A percentile compares a stretch with the other conserved stretches of the same genome.
Conservation (phyloP, 2,797 vertebrate species). For the Cottoperca gobio region DNA sequence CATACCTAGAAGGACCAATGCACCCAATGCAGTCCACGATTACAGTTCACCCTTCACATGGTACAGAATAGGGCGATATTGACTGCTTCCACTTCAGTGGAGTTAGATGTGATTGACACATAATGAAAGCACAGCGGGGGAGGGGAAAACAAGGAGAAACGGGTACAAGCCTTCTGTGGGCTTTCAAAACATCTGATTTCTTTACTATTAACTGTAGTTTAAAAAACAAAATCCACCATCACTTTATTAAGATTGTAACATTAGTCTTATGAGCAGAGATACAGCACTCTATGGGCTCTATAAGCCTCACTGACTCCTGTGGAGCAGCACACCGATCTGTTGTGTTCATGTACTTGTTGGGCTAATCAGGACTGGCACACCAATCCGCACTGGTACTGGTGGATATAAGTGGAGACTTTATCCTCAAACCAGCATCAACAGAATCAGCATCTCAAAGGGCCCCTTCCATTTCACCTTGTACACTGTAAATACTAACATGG, state of each 20-base stretch:
- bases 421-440: not conserved
- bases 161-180: slow-evolving; percentile 35
- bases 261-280: not conserved
- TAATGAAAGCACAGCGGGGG: slow-evolving; percentile 74
- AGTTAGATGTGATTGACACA: slow-evolving; percentile 79
- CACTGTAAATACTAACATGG: too few relatives aligned
- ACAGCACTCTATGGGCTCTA: not conserved
- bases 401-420: slow-evolving; percentile 5
- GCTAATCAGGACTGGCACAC: not conserved
- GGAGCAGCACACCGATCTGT: not conserved
- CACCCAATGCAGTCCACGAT: slow-evolving; percentile 73
- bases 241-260: not conserved
- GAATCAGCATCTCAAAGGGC: not conserved
- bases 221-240: not conserved
- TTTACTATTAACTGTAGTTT: slow-evolving; percentile 35
- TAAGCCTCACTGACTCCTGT: not conserved
- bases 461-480: not conserved
- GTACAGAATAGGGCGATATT: slow-evolving; percentile 78
- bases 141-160: slow-evolving; percentile 43
- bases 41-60: slow-evolving; percentile 76
- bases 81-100: slow-evolving; percentile 82
- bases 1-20: slow-evolving; percentile 66
- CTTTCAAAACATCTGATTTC: slow-evolving; percentile 35
- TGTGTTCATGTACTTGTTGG: not conserved
- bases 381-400: not conserved